Base-by-base conservation (phyloP, 2,797 vertebrate genomes). In the Choloepus didactylus region DNA sequence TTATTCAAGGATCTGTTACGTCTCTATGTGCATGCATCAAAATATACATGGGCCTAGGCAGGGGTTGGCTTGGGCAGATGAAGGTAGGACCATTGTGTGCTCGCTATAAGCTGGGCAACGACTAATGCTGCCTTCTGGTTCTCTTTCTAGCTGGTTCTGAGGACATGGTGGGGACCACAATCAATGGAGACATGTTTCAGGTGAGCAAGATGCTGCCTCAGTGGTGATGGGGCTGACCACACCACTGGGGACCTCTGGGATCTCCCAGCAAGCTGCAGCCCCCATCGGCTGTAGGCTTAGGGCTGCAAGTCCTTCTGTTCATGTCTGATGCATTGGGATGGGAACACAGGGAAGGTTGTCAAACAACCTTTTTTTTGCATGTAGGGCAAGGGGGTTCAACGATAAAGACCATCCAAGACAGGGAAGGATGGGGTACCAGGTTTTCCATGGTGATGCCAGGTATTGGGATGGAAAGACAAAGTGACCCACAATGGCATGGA, bases 151-250 rank as follows among this genome's bases (percentile, higher is more conserved):
- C 98, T 97, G 97, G 67, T 54, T 99, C 99, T 95, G 98, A 95
- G 89, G 99, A 98, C 44, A 98, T 98, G 83, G 96, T 98, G 23
- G 96, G 98, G 19, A 92, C 97, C 27, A 97, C 99, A 10, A 80
- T 99, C 93, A 99, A 99, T 73, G 98, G 99, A 97, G 98, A 99
- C 46, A 46, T 99, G 93, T 99, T 99, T 98, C 98, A 99, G 99
- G 99, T 99, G 95, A 98, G 99, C 89, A 54, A 51, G 54, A 15
- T 31, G 66, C 76, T 59, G 18, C 69, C 38, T 5, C n/a, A 41
- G 18, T 15, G 6, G 11, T 4, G 14, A 44, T 49, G 49, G 56
- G 59, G 67, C 31, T 1, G 3, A 29, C 41, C 41, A 44, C 41
- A 44, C 41, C 25, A 31, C 72, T 51, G n/a, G 90, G 70, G 85